Percentiles rank a stretch among this genome's conserved stretches.
These are phyloP conservation scores for Chrysomallon squamiferum DNA, from an alignment of 1,140 invertebrate species.

Conservation along the genomic window DNA sequence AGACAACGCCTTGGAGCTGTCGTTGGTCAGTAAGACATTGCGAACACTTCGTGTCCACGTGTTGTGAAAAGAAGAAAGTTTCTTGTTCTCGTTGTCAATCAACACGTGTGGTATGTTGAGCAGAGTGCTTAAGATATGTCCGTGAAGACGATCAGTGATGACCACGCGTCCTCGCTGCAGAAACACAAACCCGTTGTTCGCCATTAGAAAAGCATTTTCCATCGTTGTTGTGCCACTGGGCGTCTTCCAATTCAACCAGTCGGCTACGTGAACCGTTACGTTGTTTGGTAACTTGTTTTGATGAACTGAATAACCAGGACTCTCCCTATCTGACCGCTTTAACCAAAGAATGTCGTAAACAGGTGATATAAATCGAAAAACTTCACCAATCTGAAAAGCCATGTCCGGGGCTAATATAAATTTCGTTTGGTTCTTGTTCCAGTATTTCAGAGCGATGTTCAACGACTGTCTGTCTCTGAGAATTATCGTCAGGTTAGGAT, in stretches of 20 bases:
- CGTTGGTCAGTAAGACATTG: conserved; percentile 11
- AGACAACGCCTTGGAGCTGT: conserved; percentile 3
- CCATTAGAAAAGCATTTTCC: conserved; percentile 15
- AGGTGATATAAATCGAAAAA: conserved; percentile 13
- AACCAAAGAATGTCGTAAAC: conserved; percentile 24
- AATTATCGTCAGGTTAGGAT: conserved; percentile 13
- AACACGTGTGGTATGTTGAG: conserved; percentile 35
- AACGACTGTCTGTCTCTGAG: conserved; percentile 28
- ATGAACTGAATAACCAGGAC: conserved; percentile 4
- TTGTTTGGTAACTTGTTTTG: conserved; percentile 6
- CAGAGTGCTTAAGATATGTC: conserved; percentile 31
- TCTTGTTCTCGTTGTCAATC: conserved; percentile 27
- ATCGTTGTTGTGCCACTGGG: conserved; percentile 1
- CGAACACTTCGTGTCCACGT: conserved; percentile 30
- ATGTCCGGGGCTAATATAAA: conserved; percentile 25
- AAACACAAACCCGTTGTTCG: conserved; percentile 16
- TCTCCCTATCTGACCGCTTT: conserved; percentile 10
- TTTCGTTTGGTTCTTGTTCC: conserved; percentile 7
- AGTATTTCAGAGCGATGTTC: conserved; percentile 12
- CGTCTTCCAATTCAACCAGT: conserved; percentile 12
- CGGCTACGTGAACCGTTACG: conserved; percentile 6
- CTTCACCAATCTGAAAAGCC: conserved; percentile 21
- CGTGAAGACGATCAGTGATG: conserved; percentile 36
- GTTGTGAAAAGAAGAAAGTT: conserved; percentile 26
- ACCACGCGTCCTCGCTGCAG: conserved; percentile 29